A percentile compares a stretch with the other conserved stretches of the same genome.
These are phyloP conservation scores for Rugalucina vietnamica DNA, from an alignment of 2,888 invertebrate species.

Conservation along the genomic window DNA sequence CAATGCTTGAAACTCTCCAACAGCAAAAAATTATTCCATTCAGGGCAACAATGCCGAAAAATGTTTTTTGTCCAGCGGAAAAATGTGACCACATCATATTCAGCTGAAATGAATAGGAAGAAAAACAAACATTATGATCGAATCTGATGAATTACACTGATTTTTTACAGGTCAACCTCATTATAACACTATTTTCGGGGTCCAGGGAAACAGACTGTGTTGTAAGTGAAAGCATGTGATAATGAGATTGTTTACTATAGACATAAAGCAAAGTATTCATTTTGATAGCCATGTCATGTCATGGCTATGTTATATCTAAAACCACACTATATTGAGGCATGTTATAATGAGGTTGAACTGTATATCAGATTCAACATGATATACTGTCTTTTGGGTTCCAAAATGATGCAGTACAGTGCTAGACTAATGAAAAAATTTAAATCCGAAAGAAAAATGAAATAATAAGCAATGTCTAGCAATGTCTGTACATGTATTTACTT, in stretches of 20 bases:
- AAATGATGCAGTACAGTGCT: too few species aligned
- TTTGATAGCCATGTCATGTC: too few species aligned
- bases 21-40: conserved; percentile 88
- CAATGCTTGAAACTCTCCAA: background rate
- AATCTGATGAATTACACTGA: background rate
- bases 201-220: background rate
- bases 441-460: too few species aligned
- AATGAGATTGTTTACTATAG: background rate
- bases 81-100: conserved; percentile 66
- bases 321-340: too few species aligned
- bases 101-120: conserved; percentile 53
- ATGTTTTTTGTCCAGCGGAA: conserved; percentile 69
- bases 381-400: too few species aligned
- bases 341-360: too few species aligned
- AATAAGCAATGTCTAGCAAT: too few species aligned
- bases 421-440: too few species aligned
- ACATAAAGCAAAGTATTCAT: background rate
- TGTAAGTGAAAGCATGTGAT: background rate
- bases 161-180: background rate
- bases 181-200: background rate
- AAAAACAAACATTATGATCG: background rate
- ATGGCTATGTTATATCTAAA: too few species aligned
- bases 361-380: too few species aligned
- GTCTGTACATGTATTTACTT: too few species aligned
- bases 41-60: conserved; percentile 89